Percentiles rank a stretch among this genome's conserved stretches.
phyloP scores from a whole-genome alignment of 1,140 invertebrate species.

The Sycobia sp. region DNA sequence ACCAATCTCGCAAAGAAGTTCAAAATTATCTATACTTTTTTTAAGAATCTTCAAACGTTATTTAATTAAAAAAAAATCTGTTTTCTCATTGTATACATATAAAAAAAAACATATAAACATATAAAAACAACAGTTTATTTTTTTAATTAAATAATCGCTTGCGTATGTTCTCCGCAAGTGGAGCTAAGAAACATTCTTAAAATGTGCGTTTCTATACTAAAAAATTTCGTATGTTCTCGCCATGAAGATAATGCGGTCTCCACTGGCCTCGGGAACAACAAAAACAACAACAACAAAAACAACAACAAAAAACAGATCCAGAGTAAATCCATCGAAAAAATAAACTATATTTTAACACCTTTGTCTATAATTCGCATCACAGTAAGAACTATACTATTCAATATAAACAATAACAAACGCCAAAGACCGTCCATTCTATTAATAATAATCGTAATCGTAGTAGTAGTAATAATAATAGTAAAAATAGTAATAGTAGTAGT shows the following conservation, averaged over 20 bases:
- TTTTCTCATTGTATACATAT: slow-evolving; percentile 7
- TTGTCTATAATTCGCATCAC: not conserved
- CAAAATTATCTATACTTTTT: no score
- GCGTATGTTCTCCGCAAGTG: no score
- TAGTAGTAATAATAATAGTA: no score
- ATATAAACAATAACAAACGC: slow-evolving; percentile 31
- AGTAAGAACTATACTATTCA: slow-evolving; percentile 27
- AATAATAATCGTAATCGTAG: not conserved
- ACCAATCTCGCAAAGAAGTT: no score
- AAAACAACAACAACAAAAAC: no score
- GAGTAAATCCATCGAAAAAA: slow-evolving; percentile 20
- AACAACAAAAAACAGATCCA: slow-evolving; percentile 14
- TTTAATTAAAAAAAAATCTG: slow-evolving; percentile 22
- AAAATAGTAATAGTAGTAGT: no score
- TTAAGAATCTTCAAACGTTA: not conserved
- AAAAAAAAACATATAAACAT: slow-evolving; percentile 29
- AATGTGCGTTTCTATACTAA: slow-evolving; percentile 1
- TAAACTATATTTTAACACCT: slow-evolving; percentile 5
- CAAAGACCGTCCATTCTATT: not conserved
- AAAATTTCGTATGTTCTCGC: not conserved
- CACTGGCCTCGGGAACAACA: no score
- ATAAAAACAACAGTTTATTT: slow-evolving; percentile 19
- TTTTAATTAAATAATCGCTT: slow-evolving; percentile 15
- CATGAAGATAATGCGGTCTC: no score
- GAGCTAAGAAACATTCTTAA: not conserved